Conservation (phyloP, 1,140 invertebrate genomes). For the Zaprionus tsacasi region DNA sequence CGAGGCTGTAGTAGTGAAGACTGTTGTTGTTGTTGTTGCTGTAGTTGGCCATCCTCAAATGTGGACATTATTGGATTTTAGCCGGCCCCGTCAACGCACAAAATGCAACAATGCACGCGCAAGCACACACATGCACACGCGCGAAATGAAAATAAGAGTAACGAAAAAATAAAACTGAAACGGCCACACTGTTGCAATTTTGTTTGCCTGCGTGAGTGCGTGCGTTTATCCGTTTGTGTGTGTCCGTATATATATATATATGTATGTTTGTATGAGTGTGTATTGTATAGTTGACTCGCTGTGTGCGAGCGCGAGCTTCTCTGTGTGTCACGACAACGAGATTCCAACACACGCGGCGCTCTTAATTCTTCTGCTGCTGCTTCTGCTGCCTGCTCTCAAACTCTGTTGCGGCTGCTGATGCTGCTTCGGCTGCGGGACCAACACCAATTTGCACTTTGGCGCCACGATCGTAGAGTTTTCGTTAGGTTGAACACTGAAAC, state of each 20-base stretch:
- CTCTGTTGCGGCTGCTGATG: constrained; percentile 10
- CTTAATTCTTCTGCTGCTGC: constrained; percentile 17
- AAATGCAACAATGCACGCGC: constrained; percentile 36
- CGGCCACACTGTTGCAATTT: constrained; percentile 67
- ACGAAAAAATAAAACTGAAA: constrained; percentile 36
- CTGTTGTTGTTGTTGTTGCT: constrained; percentile 23
- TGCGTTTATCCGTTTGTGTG: not conserved
- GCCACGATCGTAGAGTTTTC: constrained; percentile 36
- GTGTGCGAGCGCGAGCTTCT: constrained; percentile 15
- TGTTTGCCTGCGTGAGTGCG: not conserved
- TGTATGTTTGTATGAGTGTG: constrained; percentile 3
- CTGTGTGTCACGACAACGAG: constrained; percentile 29
- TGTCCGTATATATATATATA: not conserved
- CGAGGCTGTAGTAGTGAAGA: constrained; percentile 22
- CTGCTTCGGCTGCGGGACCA: constrained; percentile 27
- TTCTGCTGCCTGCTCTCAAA: constrained; percentile 14
- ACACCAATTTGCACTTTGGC: constrained; percentile 50
- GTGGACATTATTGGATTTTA: constrained; percentile 65
- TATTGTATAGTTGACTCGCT: constrained; percentile 11
- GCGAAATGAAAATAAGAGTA: constrained; percentile 35
- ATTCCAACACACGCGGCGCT: constrained; percentile 59
- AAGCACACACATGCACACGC: constrained; percentile 18
- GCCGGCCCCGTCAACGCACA: constrained; percentile 55
- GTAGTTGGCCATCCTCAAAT: constrained; percentile 57
- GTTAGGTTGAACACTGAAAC: constrained; percentile 29